Percentiles rank a stretch among this genome's conserved stretches.
phyloP scores from a whole-genome alignment of 1,140 invertebrate species.

The Chelonus insularis region DNA sequence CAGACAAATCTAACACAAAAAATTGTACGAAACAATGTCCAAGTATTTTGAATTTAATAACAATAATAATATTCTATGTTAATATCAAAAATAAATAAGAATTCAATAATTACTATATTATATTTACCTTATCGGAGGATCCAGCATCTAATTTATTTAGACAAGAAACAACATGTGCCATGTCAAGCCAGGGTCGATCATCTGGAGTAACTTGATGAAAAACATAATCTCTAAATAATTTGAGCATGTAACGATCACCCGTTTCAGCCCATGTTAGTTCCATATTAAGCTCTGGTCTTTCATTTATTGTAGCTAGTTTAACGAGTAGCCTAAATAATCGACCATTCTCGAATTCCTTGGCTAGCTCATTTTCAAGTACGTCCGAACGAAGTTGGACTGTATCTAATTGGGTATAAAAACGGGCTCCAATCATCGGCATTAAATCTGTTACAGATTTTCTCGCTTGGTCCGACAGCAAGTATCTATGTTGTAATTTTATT shows the following conservation, averaged over 20 bases:
- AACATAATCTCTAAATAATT: constrained; percentile 95
- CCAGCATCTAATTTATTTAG: constrained; percentile 94
- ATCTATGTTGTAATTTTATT: constrained; percentile 60
- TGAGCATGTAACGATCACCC: constrained; percentile 96
- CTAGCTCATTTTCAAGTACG: constrained; percentile 85
- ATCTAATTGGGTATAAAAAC: constrained; percentile 95
- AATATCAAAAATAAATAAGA: too few relatives aligned
- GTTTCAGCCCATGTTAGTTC: constrained; percentile 96
- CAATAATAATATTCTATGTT: too few relatives aligned
- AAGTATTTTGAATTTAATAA: too few relatives aligned
- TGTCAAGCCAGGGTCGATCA: constrained; percentile 93
- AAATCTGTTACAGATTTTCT: constrained; percentile 89
- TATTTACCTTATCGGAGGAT: constrained; percentile 77
- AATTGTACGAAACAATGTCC: too few relatives aligned
- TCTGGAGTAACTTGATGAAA: constrained; percentile 93
- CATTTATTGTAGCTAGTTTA: constrained; percentile 90
- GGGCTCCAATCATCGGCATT: constrained; percentile 98
- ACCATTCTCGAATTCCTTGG: constrained; percentile 94
- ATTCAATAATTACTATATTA: too few relatives aligned
- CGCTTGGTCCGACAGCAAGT: constrained; percentile 73
- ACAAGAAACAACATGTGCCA: constrained; percentile 91
- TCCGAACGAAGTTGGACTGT: constrained; percentile 84
- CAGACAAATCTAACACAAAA: constrained; percentile 94
- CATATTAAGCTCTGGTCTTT: constrained; percentile 91
- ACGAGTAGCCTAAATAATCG: constrained; percentile 86